Evolutionary conservation across 2,888 invertebrate species (phyloP).

Genomic region (Stenodera caucasica): DNA sequence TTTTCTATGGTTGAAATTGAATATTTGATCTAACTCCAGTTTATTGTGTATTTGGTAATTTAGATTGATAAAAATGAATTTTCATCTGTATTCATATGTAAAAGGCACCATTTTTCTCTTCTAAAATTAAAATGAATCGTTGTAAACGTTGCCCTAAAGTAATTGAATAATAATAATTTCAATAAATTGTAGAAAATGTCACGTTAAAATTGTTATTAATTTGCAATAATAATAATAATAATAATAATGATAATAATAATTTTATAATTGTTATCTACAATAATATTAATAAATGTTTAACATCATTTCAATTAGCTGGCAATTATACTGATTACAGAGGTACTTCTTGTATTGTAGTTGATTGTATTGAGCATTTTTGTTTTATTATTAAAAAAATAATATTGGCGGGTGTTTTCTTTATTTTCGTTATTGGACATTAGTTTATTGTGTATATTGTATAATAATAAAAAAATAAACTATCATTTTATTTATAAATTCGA

Average conservation of each 20-base stretch:
- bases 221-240: not conserved
- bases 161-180: constrained; percentile 9
- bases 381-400: constrained; percentile 31
- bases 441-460: constrained; percentile 34
- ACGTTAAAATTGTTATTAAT: not conserved
- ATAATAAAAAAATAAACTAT: constrained; percentile 46
- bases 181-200: not conserved
- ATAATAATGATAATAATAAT: constrained; percentile 37
- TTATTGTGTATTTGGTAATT: too few species aligned
- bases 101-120: constrained; percentile 36
- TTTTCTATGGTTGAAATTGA: too few species aligned
- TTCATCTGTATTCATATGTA: constrained; percentile 32
- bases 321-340: constrained; percentile 34
- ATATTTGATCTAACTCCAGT: too few species aligned
- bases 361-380: constrained; percentile 47
- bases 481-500: constrained; percentile 43
- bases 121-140: constrained; percentile 13
- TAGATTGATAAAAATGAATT: constrained; percentile 17
- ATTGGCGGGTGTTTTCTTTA: constrained; percentile 20
- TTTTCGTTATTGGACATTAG: not conserved
- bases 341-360: constrained; percentile 39
- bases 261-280: constrained; percentile 7
- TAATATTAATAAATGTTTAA: constrained; percentile 51
- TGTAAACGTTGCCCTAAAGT: constrained; percentile 32
- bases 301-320: constrained; percentile 42